These are phyloP conservation scores for Anoplophora glabripennis DNA, from an alignment of 1,140 invertebrate species.

Conservation along the genomic window DNA sequence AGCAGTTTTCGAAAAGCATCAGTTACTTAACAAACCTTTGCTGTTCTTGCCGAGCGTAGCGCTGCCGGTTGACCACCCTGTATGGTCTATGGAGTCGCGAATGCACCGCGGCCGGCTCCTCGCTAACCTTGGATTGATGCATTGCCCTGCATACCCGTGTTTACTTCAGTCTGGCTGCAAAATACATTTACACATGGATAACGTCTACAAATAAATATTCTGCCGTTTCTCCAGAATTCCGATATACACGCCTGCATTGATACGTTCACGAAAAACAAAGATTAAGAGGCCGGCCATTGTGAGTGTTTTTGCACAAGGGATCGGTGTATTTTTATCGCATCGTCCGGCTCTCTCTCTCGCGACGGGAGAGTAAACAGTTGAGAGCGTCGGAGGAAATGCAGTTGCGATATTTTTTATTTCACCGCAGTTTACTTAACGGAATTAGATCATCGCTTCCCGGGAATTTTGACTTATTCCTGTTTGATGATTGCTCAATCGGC, in stretches of 20 bases:
- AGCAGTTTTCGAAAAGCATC: no score
- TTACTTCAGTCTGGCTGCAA: conserved; percentile 25
- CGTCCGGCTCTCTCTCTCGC: background rate
- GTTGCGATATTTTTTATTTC: no score
- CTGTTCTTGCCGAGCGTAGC: background rate
- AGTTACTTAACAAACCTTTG: no score
- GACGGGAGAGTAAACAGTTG: no score
- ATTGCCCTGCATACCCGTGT: conserved; percentile 20
- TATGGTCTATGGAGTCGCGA: background rate
- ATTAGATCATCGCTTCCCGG: no score
- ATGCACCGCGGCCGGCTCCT: background rate
- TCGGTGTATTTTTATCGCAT: background rate
- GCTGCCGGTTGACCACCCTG: background rate
- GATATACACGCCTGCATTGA: background rate
- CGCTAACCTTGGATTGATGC: conserved; percentile 22
- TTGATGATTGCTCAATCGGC: no score
- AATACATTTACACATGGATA: conserved; percentile 23
- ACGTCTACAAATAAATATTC: conserved; percentile 23
- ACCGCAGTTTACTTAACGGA: no score
- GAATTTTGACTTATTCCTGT: no score
- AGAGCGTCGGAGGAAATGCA: no score
- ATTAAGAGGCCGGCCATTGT: background rate
- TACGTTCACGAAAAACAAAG: conserved; percentile 12
- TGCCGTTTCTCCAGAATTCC: conserved; percentile 18
- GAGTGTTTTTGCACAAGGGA: background rate